Evolutionary conservation across 2,888 invertebrate species (phyloP), one percentile per base, ranked within the genome.

Genomic region (Cantharis lateralis): DNA sequence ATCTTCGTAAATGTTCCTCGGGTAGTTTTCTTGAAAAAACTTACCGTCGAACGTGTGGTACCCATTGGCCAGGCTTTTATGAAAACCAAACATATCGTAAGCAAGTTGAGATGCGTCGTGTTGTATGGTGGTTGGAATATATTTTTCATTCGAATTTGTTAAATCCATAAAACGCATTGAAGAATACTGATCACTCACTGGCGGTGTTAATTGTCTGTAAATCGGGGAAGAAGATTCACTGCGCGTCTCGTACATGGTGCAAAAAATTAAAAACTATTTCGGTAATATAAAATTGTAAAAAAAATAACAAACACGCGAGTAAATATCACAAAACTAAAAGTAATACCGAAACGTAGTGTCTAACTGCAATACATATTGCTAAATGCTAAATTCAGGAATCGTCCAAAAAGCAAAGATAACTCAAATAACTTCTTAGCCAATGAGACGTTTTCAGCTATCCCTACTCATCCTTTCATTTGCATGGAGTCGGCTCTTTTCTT

Each of bases 111-210:
- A 72, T 70, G 76, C 69, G 9, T 81, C 79, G n/a, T 79, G 80
- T 10, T 79, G 75, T 26, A 81, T 48, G 20, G 78, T 79, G 2
- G 81, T 71, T n/a, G 81, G 80, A 18, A 82, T 66, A 70, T 81
- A 81, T 64, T 87, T 87, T 13, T 87, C 87, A 72, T 80, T 83
- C 1, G 88, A 84, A 80, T 88, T 88, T 18, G 88, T 88, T 79
- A 88, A 82, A 83, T 88, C 88, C 85, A 87, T 88, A 63, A 88
- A 80, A 79, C 85, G 84, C 20, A 86, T 82, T 10, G 85, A 83
- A 13, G 86, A 83, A 77, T 84, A 87, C 68, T 87, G 84, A 68
- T 87, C 86, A 79, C 84, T 86, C 75, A 82, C 80, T 74, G 81
- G 79, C 2, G 85, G 85, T 10, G 85, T 83, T 68, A 85, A 74